Conservation (phyloP, 2,888 invertebrate genomes). For the Morinoia aosen region DNA sequence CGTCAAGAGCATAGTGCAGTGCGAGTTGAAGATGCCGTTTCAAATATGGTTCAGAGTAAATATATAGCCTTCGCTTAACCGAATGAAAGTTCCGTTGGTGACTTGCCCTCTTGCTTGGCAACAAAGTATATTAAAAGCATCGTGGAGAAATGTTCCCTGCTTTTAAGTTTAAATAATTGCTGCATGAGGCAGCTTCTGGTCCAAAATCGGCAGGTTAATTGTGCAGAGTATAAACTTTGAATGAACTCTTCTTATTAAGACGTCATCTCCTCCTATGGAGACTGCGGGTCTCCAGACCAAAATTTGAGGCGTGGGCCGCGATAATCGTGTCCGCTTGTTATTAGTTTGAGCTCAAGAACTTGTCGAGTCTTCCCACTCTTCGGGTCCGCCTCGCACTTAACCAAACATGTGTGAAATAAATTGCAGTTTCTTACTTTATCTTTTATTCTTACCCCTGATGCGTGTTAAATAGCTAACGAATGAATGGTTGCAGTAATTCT, state of each 20-base stretch:
- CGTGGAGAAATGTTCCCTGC: background rate
- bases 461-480: background rate
- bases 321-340: background rate
- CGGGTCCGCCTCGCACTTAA: background rate
- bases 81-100: background rate
- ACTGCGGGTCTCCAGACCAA: background rate
- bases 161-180: background rate
- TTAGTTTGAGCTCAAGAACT: background rate
- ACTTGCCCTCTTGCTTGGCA: background rate
- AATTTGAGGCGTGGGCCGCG: background rate
- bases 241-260: background rate
- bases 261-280: background rate
- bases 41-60: background rate
- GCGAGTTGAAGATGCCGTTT: background rate
- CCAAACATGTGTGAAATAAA: background rate
- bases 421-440: background rate
- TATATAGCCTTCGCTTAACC: background rate
- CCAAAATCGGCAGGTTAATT: background rate
- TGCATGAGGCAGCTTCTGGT: background rate
- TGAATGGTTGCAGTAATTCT: background rate
- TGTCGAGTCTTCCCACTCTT: background rate
- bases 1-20: background rate
- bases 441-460: background rate
- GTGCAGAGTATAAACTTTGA: background rate
- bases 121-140: background rate